Percentiles rank a stretch among this genome's conserved stretches.
These are phyloP conservation scores for Cataglyphis altisquamis DNA, from an alignment of 2,888 invertebrate genomes.

Conservation along the genomic window DNA sequence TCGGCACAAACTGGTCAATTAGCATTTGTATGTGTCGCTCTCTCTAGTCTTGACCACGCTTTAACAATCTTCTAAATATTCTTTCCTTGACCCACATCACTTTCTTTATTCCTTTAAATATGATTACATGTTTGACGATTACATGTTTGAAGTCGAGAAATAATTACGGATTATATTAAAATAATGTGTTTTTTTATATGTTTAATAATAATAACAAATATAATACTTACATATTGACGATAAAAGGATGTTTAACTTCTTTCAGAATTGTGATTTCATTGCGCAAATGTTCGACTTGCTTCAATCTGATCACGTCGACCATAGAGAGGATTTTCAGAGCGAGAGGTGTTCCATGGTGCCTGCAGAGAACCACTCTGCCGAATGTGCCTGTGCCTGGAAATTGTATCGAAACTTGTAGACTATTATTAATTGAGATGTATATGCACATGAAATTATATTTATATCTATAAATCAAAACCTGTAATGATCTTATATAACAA, in stretches of 20 bases:
- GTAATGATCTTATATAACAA: neutral
- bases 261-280: conserved; percentile 98
- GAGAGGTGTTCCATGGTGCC: conserved; percentile 90
- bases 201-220: conserved; percentile 20
- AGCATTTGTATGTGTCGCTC: conserved; percentile 35
- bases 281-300: conserved; percentile 99
- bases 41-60: conserved; percentile 54
- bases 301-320: conserved; percentile 96
- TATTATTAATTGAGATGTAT: neutral
- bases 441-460: neutral
- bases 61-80: conserved; percentile 51
- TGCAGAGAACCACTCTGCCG: conserved; percentile 96
- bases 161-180: neutral
- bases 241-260: conserved; percentile 97
- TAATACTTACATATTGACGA: conserved; percentile 95
- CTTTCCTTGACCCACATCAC: conserved; percentile 41
- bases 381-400: conserved; percentile 96
- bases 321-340: conserved; percentile 98
- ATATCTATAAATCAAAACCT: neutral
- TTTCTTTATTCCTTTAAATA: conserved; percentile 54
- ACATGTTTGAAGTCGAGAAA: neutral
- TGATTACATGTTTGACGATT: neutral
- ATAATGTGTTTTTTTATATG: neutral
- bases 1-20: conserved; percentile 24
- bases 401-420: neutral